Evolutionary conservation across 2,888 invertebrate species (phyloP), one percentile per base, ranked within the genome.

Genomic region (Chironomus riparius): DNA sequence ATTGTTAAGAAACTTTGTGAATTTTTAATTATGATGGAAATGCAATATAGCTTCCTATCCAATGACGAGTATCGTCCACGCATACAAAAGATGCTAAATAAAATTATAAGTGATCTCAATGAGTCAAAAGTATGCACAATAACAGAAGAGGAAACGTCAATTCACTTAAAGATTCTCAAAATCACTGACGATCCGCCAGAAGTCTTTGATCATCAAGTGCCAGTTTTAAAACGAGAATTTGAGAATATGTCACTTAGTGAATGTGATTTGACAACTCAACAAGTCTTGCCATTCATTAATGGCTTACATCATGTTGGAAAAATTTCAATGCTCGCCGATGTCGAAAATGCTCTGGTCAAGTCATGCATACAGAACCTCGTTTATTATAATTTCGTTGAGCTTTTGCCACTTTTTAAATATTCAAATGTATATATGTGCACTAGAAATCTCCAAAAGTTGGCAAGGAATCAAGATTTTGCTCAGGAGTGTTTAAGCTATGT

Each of bases 191-290:
- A 95, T 82, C 96, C 97, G 0, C 87, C 89, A 0, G 65, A 38
- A 3, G 95, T 97, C 0, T 87, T 89, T 77, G 96, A 96, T 83
- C 91, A 95, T 82, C 93, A 96, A 85, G 97, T 98, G 1, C 97
- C 97, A 0, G 89, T 97, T 74, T 88, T 97, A 79, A 85, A 91
- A 22, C 80, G 86, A 2, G 89, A 90, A 72, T 85, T 88, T 12
- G 88, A 89, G 69, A 86, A 88, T 21, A 89, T 89, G 47, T 48
- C 65, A 4, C 86, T 87, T 4, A 90, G 92, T 61, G 91, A 93
- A 77, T 97, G 97, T 96, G 97, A 97, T 82, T 87, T 97, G 47
- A 97, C 97, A 0, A 97, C 97, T 0, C 92, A 95, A 82, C 96
- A 96, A 88, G 94, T 93, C 47, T 84, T 95, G 28, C 94, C 95